These are phyloP conservation scores for Diadumene lineata DNA, from an alignment of 92 coral and sea anemone species.

Conservation along the genomic window DNA sequence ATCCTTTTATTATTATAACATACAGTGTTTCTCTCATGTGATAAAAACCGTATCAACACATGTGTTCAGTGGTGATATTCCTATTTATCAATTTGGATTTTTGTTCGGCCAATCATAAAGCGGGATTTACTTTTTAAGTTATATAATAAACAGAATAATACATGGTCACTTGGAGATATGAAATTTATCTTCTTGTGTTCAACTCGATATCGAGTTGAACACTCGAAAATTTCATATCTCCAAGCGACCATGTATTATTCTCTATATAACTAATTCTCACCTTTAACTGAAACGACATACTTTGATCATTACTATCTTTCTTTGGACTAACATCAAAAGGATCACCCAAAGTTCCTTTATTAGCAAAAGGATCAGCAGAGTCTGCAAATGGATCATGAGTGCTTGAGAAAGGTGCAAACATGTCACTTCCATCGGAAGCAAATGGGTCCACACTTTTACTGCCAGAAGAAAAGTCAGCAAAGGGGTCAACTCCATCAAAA, in stretches of 20 bases:
- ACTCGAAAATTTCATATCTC: too few species aligned
- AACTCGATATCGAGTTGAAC: too few species aligned
- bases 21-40: not conserved
- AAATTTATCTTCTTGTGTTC: too few species aligned
- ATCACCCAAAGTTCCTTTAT: slow-evolving; percentile 53
- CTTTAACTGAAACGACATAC: slow-evolving; percentile 62
- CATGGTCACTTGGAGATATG: too few species aligned
- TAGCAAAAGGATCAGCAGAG: slow-evolving; percentile 90
- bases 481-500: slow-evolving; percentile 31
- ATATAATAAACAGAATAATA: too few species aligned
- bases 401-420: slow-evolving; percentile 38
- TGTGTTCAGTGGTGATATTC: too few species aligned
- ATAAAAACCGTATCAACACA: too few species aligned
- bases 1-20: not conserved
- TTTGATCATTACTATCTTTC: slow-evolving; percentile 21
- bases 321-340: slow-evolving; percentile 74
- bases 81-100: too few species aligned
- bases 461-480: slow-evolving; percentile 26
- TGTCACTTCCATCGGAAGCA: slow-evolving; percentile 1
- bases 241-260: too few species aligned
- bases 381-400: slow-evolving; percentile 84
- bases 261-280: slow-evolving; percentile 14
- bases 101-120: too few species aligned
- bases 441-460: slow-evolving; percentile 24
- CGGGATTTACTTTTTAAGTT: too few species aligned